These are phyloP conservation scores for Heteractis magnifica DNA, from an alignment of 92 coral and sea anemone genomes.

Conservation along the genomic window DNA sequence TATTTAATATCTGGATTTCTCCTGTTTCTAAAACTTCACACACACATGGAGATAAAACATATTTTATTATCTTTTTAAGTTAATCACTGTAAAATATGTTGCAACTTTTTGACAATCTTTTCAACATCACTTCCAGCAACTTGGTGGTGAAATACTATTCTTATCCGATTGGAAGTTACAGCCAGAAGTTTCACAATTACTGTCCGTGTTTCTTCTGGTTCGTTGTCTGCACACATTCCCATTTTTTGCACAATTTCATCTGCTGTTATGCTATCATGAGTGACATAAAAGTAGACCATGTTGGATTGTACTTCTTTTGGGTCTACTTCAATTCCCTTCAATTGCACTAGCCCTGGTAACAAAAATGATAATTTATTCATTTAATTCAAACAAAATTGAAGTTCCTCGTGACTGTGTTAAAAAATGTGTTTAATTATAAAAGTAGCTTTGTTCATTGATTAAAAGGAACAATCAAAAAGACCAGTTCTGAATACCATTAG, in stretches of 20 bases:
- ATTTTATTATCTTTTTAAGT: too few relatives aligned
- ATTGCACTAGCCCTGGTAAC: conserved; percentile 46
- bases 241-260: conserved; percentile 57
- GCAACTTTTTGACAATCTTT: conserved; percentile 43
- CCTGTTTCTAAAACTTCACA: too few relatives aligned
- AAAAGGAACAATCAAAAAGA: too few relatives aligned
- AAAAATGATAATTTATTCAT: neutral
- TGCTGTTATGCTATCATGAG: conserved; percentile 49
- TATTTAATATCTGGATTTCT: too few relatives aligned
- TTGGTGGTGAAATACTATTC: conserved; percentile 77
- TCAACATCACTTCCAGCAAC: conserved; percentile 53
- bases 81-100: conserved; percentile 10
- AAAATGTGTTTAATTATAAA: too few relatives aligned
- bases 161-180: conserved; percentile 21
- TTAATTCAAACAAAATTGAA: too few relatives aligned
- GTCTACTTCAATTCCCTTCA: conserved; percentile 61
- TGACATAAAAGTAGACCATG: conserved; percentile 62
- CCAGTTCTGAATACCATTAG: too few relatives aligned
- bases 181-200: conserved; percentile 52
- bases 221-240: conserved; percentile 38
- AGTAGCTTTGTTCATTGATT: too few relatives aligned
- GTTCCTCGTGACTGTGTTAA: too few relatives aligned
- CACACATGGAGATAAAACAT: too few relatives aligned
- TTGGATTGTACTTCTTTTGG: conserved; percentile 51
- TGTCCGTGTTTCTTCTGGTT: conserved; percentile 39